Conservation (phyloP, 2,888 invertebrate species). For the Athalia cordata region DNA sequence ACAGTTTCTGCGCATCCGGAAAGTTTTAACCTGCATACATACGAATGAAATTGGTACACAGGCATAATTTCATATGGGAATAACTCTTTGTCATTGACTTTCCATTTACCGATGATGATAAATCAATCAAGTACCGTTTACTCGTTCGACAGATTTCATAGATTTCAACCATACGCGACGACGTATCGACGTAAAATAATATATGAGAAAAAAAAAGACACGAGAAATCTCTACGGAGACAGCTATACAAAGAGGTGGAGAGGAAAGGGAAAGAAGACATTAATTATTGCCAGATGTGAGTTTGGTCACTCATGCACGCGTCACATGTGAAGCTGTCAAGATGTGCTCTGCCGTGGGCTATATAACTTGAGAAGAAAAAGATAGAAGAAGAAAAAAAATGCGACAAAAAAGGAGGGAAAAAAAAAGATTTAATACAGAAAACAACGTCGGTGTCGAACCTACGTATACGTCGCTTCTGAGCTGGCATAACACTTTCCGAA, state of each 20-base stretch:
- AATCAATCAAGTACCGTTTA: no score
- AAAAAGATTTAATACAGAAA: no score
- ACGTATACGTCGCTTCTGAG: no score
- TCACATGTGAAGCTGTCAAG: conserved; percentile 28
- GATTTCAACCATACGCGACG: no score
- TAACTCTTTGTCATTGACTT: no score
- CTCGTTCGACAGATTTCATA: not conserved
- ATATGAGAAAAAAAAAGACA: not conserved
- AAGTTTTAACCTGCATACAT: not conserved
- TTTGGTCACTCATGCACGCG: not conserved
- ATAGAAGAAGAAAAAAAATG: not conserved
- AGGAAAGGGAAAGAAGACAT: conserved; percentile 6
- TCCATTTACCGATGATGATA: no score
- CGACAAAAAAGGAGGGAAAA: not conserved
- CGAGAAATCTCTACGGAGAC: not conserved
- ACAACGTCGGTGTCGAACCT: no score
- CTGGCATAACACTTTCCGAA: no score
- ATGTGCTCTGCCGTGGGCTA: conserved; percentile 15
- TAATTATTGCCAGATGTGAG: conserved; percentile 40
- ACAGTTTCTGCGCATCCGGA: not conserved
- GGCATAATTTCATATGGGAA: no score
- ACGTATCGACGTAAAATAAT: not conserved
- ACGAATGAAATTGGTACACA: no score
- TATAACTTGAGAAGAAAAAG: not conserved
- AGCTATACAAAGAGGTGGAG: not conserved